phyloP scores from a whole-genome alignment of 1,140 invertebrate genomes.

The Leptopilina clavipes region DNA sequence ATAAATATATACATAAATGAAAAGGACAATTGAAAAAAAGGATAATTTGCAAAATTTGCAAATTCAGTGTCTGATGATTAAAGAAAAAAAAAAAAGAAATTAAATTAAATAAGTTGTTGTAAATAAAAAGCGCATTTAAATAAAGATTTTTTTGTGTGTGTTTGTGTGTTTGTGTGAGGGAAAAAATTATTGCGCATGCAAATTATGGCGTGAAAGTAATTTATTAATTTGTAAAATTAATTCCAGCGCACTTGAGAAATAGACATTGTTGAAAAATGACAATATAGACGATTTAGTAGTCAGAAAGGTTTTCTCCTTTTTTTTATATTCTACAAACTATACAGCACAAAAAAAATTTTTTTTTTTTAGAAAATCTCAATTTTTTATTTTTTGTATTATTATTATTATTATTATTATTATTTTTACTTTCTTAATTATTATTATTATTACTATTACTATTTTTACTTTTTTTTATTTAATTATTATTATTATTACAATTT shows the following conservation, averaged over 20 bases:
- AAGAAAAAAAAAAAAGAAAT: too few relatives aligned
- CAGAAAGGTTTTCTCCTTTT: not conserved
- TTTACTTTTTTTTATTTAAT: too few relatives aligned
- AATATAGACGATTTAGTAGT: slow-evolving; percentile 55
- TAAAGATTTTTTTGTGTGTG: not conserved
- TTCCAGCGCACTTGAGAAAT: slow-evolving; percentile 52
- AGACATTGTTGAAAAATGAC: slow-evolving; percentile 53
- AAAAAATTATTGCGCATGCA: slow-evolving; percentile 39
- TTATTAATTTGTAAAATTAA: slow-evolving; percentile 58
- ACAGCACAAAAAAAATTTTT: too few relatives aligned
- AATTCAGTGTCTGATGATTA: slow-evolving; percentile 53
- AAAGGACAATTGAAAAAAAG: too few relatives aligned
- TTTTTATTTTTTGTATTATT: too few relatives aligned
- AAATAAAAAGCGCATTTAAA: slow-evolving; percentile 55
- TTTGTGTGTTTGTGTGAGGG: slow-evolving; percentile 31
- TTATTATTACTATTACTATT: too few relatives aligned
- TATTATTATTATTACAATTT: too few relatives aligned
- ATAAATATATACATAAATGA: too few relatives aligned
- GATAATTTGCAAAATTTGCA: slow-evolving; percentile 17
- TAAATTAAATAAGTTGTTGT: slow-evolving; percentile 56
- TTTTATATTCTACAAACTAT: not conserved
- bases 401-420: too few relatives aligned
- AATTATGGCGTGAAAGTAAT: slow-evolving; percentile 48
- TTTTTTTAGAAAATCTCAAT: too few relatives aligned
- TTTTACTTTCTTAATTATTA: too few relatives aligned